phyloP scores from a whole-genome alignment of 2,888 invertebrate genomes.

The Parasteatoda lunata region DNA sequence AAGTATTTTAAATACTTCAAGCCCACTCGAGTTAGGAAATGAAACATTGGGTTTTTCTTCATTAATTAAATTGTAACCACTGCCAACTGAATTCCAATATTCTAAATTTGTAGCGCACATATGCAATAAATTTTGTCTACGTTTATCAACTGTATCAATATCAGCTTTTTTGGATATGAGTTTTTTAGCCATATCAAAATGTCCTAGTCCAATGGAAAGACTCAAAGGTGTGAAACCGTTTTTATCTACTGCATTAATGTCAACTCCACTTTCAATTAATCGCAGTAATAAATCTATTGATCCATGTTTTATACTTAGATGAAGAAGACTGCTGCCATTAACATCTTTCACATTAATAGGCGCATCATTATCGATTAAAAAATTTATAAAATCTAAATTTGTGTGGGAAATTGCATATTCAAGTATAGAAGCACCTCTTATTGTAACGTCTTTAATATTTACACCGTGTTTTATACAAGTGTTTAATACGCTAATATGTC shows the following conservation, averaged over 20 bases:
- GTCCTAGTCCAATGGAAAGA: not conserved
- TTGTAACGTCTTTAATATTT: not conserved
- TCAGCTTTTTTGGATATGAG: not conserved
- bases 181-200: not conserved
- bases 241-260: not conserved
- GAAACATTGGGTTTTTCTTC: too few species aligned
- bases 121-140: not conserved
- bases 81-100: too few species aligned
- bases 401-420: not conserved
- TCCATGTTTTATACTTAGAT: not conserved
- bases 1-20: not conserved
- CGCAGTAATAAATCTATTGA: not conserved
- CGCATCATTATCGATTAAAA: constrained; percentile 9
- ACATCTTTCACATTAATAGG: constrained; percentile 1
- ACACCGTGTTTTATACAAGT: not conserved
- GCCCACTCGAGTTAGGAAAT: too few species aligned
- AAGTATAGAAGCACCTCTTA: not conserved
- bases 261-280: constrained; percentile 5
- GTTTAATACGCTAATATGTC: not conserved
- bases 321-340: not conserved
- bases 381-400: not conserved
- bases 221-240: not conserved
- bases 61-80: too few species aligned
- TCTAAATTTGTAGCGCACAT: not conserved
- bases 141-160: not conserved